Percentiles rank a stretch among this genome's conserved stretches.
Conservation (phyloP, 2,888 invertebrate genomes). For the Oconnorella tubifera region DNA sequence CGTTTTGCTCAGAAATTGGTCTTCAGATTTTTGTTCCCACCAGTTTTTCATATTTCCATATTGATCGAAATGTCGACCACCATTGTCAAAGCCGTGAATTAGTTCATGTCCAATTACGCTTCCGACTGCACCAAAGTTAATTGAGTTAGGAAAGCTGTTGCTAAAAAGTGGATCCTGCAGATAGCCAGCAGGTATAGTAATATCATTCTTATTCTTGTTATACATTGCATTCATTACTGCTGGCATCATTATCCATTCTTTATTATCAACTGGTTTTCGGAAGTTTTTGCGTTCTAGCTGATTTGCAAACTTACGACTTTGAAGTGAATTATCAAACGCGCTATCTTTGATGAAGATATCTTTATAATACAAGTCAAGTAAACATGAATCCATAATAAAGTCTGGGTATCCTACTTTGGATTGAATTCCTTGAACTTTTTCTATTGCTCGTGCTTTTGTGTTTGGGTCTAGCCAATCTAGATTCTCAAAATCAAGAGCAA, state of each 20-base stretch:
- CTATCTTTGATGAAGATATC: background rate
- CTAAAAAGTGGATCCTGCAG: background rate
- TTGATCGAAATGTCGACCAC: background rate
- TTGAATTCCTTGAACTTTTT: background rate
- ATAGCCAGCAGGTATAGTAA: background rate
- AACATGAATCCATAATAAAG: background rate
- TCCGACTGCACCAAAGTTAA: background rate
- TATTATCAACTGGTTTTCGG: too few species aligned
- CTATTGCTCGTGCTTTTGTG: background rate
- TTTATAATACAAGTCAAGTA: background rate
- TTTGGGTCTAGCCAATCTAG: background rate
- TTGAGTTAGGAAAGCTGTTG: background rate
- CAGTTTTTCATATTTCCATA: background rate
- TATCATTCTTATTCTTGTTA: background rate
- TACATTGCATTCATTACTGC: background rate
- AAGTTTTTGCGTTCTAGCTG: too few species aligned
- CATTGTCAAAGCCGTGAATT: background rate
- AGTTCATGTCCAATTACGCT: background rate
- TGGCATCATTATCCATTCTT: background rate
- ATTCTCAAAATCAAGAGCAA: background rate
- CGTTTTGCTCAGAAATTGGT: background rate
- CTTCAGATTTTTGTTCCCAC: background rate
- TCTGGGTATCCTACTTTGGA: background rate
- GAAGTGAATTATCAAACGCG: background rate
- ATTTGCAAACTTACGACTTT: background rate